Percentiles rank a stretch among this genome's conserved stretches.
Evolutionary conservation across 2,888 invertebrate species (phyloP).

Genomic region (Cheilosia soror): DNA sequence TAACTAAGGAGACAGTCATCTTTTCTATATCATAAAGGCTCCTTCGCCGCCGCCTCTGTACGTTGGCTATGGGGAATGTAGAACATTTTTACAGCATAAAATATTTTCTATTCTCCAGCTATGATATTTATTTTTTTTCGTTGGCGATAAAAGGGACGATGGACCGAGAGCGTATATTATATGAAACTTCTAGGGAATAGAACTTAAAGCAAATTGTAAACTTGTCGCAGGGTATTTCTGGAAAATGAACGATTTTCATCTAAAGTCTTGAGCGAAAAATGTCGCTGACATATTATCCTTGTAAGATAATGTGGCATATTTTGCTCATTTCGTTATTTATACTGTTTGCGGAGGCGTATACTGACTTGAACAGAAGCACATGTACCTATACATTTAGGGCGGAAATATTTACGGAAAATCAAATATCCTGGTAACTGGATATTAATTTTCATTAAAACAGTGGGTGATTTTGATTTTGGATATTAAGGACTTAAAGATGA

Average conservation of each 20-base stretch:
- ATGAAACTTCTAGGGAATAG: not conserved
- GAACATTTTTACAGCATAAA: conserved; percentile 37
- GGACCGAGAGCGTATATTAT: not conserved
- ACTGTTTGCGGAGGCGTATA: not conserved
- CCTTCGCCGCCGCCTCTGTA: not conserved
- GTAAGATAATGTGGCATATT: conserved; percentile 48
- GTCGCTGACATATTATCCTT: conserved; percentile 60
- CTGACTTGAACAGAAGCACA: not conserved
- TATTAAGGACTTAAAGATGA: not conserved
- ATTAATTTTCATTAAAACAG: conserved; percentile 31
- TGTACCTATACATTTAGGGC: not conserved
- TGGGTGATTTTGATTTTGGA: not conserved
- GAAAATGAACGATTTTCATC: conserved; percentile 45
- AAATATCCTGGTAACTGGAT: conserved; percentile 13
- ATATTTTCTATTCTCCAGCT: conserved; percentile 32
- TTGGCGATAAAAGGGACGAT: not conserved
- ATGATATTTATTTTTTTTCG: conserved; percentile 32
- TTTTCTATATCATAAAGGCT: conserved; percentile 29
- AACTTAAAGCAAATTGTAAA: conserved; percentile 25
- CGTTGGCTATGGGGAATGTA: not conserved
- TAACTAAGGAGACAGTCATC: conserved; percentile 35
- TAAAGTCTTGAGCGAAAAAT: conserved; percentile 42
- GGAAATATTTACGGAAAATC: conserved; percentile 23
- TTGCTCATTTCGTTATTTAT: conserved; percentile 29
- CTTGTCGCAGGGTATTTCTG: conserved; percentile 11